Evolutionary conservation across 1,140 invertebrate genomes (phyloP).

Genomic region (Dendroctonus ponderosae): DNA sequence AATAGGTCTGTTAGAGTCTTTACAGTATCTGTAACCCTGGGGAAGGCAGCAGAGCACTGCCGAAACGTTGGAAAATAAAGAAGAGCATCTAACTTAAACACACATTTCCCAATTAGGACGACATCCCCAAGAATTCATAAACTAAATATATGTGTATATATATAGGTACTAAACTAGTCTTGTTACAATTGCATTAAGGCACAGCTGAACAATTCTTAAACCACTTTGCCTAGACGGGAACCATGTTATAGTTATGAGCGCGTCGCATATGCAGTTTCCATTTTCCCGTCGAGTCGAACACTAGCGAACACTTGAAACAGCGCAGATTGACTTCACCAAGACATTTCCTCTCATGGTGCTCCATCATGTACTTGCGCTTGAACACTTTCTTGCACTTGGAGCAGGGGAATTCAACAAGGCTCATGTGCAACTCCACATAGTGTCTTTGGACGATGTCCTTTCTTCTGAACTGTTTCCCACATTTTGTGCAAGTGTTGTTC

Average conservation of each 20-base stretch:
- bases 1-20: not conserved
- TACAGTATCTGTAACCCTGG: too few species aligned
- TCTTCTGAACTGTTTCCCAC: constrained; percentile 50
- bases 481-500: constrained; percentile 48
- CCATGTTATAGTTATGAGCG: constrained; percentile 30
- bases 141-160: too few species aligned
- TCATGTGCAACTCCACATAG: constrained; percentile 39
- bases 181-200: not conserved
- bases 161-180: not conserved
- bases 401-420: constrained; percentile 29
- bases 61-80: too few species aligned
- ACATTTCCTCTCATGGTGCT: constrained; percentile 39
- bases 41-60: too few species aligned
- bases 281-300: constrained; percentile 26
- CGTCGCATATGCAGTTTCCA: constrained; percentile 35
- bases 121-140: not conserved
- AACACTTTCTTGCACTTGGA: constrained; percentile 35
- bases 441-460: constrained; percentile 53
- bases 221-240: constrained; percentile 1
- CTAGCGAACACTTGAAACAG: constrained; percentile 26
- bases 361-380: constrained; percentile 41
- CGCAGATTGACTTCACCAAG: constrained; percentile 10
- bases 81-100: too few species aligned
- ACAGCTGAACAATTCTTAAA: not conserved
- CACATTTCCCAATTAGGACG: too few species aligned